phyloP scores from a whole-genome alignment of 2,888 invertebrate genomes.

The Acanthococcus lagerstroemiae region DNA sequence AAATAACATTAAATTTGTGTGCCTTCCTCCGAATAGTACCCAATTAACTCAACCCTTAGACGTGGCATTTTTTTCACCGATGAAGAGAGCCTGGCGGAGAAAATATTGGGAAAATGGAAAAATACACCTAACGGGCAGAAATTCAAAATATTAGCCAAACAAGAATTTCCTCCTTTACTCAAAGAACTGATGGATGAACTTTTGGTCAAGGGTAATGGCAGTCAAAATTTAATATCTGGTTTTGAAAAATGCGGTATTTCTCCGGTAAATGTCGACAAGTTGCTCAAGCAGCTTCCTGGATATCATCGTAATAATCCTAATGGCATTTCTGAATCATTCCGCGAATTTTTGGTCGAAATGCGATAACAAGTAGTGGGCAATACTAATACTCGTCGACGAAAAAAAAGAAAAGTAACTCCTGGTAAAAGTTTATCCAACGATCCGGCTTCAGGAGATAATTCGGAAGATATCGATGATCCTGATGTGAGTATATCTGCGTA shows the following conservation, averaged over 20 bases:
- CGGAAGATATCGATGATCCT: too few relatives aligned
- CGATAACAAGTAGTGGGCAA: too few relatives aligned
- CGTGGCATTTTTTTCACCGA: background rate
- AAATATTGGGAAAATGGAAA: background rate
- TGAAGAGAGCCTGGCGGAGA: background rate
- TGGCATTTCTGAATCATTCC: too few relatives aligned
- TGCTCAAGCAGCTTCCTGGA: background rate
- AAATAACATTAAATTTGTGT: background rate
- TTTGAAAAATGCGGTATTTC: background rate
- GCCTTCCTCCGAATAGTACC: background rate
- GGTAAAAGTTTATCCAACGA: too few relatives aligned
- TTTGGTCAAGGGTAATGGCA: background rate
- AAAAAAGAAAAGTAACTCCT: too few relatives aligned
- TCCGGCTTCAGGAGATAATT: too few relatives aligned
- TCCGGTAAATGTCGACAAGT: background rate
- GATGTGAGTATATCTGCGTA: too few relatives aligned
- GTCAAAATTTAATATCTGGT: background rate
- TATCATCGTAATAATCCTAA: too few relatives aligned
- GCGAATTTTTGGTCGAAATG: too few relatives aligned
- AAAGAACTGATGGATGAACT: background rate
- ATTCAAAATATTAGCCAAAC: background rate
- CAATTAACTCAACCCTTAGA: background rate
- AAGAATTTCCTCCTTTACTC: background rate
- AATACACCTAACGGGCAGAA: background rate
- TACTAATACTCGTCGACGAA: too few relatives aligned